Conservation (phyloP, 2,113 vertebrate genomes). For the Sphaerodactylus townsendi region DNA sequence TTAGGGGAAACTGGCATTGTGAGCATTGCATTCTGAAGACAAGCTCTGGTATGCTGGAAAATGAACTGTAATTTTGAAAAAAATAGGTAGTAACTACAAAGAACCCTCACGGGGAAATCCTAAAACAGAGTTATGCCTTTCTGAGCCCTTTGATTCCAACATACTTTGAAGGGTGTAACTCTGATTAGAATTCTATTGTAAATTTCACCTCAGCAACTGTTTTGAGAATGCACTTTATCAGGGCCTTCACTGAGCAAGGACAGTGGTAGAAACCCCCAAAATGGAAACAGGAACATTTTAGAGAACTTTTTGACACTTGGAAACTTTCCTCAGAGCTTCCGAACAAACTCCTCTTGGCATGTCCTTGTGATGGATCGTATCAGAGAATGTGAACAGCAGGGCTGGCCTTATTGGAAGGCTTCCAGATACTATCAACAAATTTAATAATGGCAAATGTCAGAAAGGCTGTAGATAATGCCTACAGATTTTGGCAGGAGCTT, state of each 20-base stretch:
- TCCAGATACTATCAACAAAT: background rate
- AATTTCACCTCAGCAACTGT: background rate
- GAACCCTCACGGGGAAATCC: background rate
- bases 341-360: background rate
- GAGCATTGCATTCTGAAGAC: background rate
- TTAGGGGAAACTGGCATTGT: background rate
- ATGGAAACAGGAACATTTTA: background rate
- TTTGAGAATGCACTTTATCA: background rate
- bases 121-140: too few relatives aligned
- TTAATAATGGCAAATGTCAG: conserved; percentile 3
- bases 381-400: background rate
- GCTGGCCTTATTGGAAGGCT: background rate
- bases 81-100: background rate
- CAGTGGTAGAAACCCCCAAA: background rate
- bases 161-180: too few relatives aligned
- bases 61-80: background rate
- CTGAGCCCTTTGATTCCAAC: too few relatives aligned
- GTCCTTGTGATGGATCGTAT: background rate
- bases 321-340: conserved; percentile 9
- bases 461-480: too few relatives aligned
- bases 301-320: conserved; percentile 7
- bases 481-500: too few relatives aligned
- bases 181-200: too few relatives aligned
- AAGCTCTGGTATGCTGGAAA: background rate
- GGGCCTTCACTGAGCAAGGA: background rate